phyloP scores from a whole-genome alignment of 2,797 vertebrate genomes.

The Delichon dasypus region DNA sequence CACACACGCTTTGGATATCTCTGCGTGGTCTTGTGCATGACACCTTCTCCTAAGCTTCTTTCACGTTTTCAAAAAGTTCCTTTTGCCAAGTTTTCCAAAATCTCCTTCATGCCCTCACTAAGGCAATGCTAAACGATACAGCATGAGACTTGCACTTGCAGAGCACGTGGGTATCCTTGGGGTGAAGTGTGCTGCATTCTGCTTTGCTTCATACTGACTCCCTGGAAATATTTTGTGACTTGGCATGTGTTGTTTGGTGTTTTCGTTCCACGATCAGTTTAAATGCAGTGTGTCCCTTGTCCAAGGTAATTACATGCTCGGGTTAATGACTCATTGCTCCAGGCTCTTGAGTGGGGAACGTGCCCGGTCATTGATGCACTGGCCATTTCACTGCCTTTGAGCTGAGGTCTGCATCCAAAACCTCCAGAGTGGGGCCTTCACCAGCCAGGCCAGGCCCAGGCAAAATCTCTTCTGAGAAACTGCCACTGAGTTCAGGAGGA shows the following conservation, averaged over 20 bases:
- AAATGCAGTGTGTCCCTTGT: constrained; percentile 18
- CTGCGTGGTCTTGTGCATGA: neutral
- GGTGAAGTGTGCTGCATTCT: neutral
- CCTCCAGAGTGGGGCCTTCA: neutral
- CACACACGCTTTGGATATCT: neutral
- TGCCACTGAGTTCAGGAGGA: neutral
- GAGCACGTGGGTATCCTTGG: neutral
- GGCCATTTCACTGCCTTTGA: neutral
- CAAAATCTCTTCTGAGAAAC: neutral
- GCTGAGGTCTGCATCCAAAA: neutral
- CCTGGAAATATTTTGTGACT: constrained; percentile 9
- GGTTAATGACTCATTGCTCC: constrained; percentile 42
- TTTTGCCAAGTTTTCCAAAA: neutral
- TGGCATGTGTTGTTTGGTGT: neutral
- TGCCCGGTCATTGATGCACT: neutral
- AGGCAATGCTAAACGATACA: neutral
- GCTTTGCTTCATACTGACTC: neutral
- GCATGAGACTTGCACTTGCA: neutral
- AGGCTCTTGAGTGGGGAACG: neutral
- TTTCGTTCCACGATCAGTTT: neutral
- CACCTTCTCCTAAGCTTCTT: neutral
- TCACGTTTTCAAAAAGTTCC: neutral
- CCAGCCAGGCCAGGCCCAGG: neutral
- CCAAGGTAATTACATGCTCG: constrained; percentile 34
- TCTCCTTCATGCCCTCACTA: neutral